Evolutionary conservation across 2,888 invertebrate genomes (phyloP).

Genomic region (Napeogenes inachia): DNA sequence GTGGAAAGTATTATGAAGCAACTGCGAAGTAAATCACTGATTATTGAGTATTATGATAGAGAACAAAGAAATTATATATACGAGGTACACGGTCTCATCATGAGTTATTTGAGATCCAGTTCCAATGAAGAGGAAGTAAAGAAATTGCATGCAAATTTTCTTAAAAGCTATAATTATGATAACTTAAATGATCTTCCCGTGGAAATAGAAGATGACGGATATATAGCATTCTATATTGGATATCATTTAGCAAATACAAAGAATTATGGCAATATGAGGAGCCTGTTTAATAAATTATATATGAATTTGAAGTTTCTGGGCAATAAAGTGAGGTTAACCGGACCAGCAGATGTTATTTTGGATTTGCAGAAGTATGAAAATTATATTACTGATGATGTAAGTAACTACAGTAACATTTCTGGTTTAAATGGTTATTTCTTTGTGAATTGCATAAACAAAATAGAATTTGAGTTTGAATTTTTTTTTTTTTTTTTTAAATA

Average conservation of each 20-base stretch:
- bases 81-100: slow-evolving; percentile 83
- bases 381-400: slow-evolving; percentile 75
- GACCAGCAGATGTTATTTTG: slow-evolving; percentile 81
- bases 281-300: slow-evolving; percentile 79
- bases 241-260: slow-evolving; percentile 80
- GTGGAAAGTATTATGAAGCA: slow-evolving; percentile 81
- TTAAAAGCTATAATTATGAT: slow-evolving; percentile 76
- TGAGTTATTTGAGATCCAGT: slow-evolving; percentile 78
- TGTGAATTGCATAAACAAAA: too few relatives aligned
- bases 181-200: slow-evolving; percentile 70
- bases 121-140: slow-evolving; percentile 58
- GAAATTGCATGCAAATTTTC: slow-evolving; percentile 76
- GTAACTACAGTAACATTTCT: slow-evolving; percentile 34
- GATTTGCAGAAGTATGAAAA: slow-evolving; percentile 81
- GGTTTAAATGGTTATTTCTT: too few relatives aligned
- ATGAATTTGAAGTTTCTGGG: slow-evolving; percentile 83
- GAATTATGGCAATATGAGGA: slow-evolving; percentile 57
- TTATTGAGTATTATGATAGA: slow-evolving; percentile 79
- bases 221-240: slow-evolving; percentile 84
- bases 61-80: slow-evolving; percentile 80
- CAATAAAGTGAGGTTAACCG: slow-evolving; percentile 81
- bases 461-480: too few relatives aligned
- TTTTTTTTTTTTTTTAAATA: too few relatives aligned
- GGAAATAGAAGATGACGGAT: slow-evolving; percentile 82
- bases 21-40: slow-evolving; percentile 81